Percentiles rank a stretch among this genome's conserved stretches.
Evolutionary conservation across 2,888 invertebrate genomes (phyloP).

Genomic region (Steinernema scapterisci): DNA sequence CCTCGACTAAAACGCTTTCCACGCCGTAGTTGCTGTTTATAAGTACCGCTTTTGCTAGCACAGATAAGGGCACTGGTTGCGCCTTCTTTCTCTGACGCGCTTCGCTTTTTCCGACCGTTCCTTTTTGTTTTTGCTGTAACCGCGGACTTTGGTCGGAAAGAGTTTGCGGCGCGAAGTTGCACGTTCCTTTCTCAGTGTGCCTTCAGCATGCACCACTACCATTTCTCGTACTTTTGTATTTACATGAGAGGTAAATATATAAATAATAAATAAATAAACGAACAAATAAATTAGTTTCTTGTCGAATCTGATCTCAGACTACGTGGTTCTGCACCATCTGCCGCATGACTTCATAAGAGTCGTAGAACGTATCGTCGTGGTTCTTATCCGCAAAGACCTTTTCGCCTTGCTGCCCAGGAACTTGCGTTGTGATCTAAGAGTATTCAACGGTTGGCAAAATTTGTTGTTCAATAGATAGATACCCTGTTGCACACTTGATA

Average conservation of each 20-base stretch:
- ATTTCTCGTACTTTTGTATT: too few species aligned
- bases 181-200: neutral
- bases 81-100: conserved; percentile 31
- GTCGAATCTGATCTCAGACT: conserved; percentile 31
- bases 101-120: conserved; percentile 26
- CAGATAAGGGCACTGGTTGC: conserved; percentile 16
- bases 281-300: conserved; percentile 11
- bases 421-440: conserved; percentile 48
- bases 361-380: conserved; percentile 59
- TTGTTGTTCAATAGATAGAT: too few species aligned
- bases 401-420: conserved; percentile 62
- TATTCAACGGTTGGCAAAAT: neutral
- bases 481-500: conserved; percentile 58
- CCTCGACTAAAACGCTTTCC: neutral
- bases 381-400: conserved; percentile 57
- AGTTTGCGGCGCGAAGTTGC: conserved; percentile 8
- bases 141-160: conserved; percentile 11
- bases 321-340: conserved; percentile 61
- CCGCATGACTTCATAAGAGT: conserved; percentile 57
- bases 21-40: neutral
- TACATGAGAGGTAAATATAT: conserved; percentile 3
- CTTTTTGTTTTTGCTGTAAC: neutral
- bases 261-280: too few species aligned
- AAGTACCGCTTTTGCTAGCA: conserved; percentile 27
- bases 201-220: too few species aligned